phyloP scores from a whole-genome alignment of 2,113 vertebrate genomes.

The Proteles cristata region DNA sequence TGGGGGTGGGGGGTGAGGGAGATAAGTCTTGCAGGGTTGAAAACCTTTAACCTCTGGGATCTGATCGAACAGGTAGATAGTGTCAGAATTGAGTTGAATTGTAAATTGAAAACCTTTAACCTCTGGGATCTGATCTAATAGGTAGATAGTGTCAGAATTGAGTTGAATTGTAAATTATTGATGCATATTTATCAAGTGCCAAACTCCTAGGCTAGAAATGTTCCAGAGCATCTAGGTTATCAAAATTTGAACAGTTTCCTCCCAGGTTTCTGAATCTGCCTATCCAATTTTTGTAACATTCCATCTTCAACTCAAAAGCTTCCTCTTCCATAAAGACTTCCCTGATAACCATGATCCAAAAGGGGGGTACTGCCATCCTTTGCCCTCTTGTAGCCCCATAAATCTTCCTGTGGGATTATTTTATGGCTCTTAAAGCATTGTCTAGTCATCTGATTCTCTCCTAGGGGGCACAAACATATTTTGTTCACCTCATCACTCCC shows the following conservation, averaged over 20 bases:
- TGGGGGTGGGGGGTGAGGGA: not conserved
- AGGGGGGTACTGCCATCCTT: not conserved
- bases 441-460: not conserved
- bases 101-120: no score
- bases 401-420: not conserved
- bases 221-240: not conserved
- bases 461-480: not conserved
- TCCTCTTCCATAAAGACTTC: slow-evolving; percentile 1
- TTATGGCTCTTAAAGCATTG: not conserved
- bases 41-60: not conserved
- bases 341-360: not conserved
- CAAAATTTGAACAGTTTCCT: not conserved
- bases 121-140: no score
- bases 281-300: not conserved
- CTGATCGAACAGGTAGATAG: not conserved
- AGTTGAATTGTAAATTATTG: not conserved
- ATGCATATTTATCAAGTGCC: not conserved
- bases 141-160: no score
- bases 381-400: not conserved
- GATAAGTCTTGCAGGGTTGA: not conserved
- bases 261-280: not conserved
- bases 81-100: not conserved
- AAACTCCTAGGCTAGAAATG: not conserved
- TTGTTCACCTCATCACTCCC: not conserved
- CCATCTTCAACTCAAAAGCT: not conserved